Conservation (phyloP, 2,888 invertebrate genomes). For the Dione juno region DNA sequence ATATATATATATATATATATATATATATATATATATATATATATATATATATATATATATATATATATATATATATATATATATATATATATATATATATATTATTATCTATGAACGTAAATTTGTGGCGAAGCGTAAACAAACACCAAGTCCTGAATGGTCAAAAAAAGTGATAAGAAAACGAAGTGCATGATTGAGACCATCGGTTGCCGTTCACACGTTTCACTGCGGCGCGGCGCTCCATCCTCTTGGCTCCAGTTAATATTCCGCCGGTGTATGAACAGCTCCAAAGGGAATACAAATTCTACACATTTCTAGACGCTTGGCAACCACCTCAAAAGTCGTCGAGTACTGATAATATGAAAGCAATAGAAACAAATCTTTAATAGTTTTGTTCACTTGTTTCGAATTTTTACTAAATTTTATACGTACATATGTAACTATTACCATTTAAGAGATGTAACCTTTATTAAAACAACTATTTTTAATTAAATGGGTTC, state of each 20-base stretch:
- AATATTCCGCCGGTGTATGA: conserved; percentile 70
- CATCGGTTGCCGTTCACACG: conserved; percentile 56
- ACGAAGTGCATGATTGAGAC: conserved; percentile 25
- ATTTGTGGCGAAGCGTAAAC: conserved; percentile 22
- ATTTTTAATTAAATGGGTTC: not conserved
- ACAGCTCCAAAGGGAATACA: conserved; percentile 70
- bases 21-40: too few relatives aligned
- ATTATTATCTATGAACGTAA: conserved; percentile 35
- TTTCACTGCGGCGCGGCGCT: conserved; percentile 72
- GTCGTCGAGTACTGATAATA: conserved; percentile 32
- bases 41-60: too few relatives aligned
- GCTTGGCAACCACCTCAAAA: conserved; percentile 64
- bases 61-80: too few relatives aligned
- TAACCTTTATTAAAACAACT: not conserved
- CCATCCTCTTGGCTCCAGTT: conserved; percentile 74
- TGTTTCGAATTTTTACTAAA: not conserved
- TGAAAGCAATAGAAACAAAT: conserved; percentile 31
- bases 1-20: too few relatives aligned
- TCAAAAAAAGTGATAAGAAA: conserved; percentile 32
- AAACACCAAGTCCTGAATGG: conserved; percentile 34
- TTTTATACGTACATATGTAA: not conserved
- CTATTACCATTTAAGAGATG: not conserved
- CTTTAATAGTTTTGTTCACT: conserved; percentile 21
- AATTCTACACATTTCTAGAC: conserved; percentile 61
- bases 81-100: too few relatives aligned